Evolutionary conservation across 2,797 vertebrate species (phyloP), one percentile per base, ranked within the genome.

Genomic region (Sebastes minor): DNA sequence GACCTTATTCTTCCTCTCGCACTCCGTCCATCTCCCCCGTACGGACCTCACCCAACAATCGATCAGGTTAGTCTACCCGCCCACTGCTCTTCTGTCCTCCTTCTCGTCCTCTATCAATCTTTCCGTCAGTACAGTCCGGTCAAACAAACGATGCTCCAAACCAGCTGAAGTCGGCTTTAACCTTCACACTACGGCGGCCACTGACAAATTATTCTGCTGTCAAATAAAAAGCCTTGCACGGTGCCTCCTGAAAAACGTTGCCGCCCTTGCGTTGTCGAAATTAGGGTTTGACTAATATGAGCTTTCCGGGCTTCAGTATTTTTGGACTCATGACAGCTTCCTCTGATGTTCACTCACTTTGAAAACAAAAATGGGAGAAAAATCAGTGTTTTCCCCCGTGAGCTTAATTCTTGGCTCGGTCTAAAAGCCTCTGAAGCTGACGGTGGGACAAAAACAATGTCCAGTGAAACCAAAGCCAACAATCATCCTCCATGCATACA

Each of bases 11-110:
- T 2, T 99, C 99, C 18, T 99, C 99, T 74, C 97, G 99, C 78
- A 99, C 99, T 14, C 99, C 99, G 60, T 99, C 99, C 92, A 98
- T 99, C 95, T 99, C 99, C 87, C 99, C 99, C 0, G 97, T 99
- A 86, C 96, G 98, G 79, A 98, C 97, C 82, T 99, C 99, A 57
- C 99, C 98, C 20, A 99, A 99, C 96, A 99, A 99, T 94, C 97
- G 99, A 93, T 99, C 98, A 96, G 98, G 98, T 99, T 95, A 97
- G 95, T 82, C 32, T 6, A 10, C 18, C n/a, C 18, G 6, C 25
- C n/a, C 32, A 23, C 5, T 1, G 9, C 25, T 53, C 23, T 23
- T 23, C 23, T 27, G 53, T 66, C 42, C 56, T 16, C 18, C n/a
- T 20, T n/a, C 64, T 66, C 69, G 75, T 81, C 76, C 71, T 83